Evolutionary conservation across 2,888 invertebrate genomes (phyloP), one percentile per base, ranked within the genome.

Genomic region (Epinotia bilunana): DNA sequence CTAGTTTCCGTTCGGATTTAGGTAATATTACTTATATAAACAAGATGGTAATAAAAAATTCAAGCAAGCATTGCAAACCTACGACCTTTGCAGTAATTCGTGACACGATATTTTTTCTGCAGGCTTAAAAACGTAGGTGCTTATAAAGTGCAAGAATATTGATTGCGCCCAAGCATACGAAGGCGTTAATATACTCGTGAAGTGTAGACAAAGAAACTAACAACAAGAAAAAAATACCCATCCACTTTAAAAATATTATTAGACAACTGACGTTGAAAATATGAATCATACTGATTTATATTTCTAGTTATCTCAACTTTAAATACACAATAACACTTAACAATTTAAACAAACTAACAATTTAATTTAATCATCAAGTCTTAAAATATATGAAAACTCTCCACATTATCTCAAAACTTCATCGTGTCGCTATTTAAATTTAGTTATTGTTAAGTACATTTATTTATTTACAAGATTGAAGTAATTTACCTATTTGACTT

Each of bases 111-210:
- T 67, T 57, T 60, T 67, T 67, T 72, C 28, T n/a, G 39, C 53
- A 70, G 58, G 43, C 53, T 64, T n/a, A 67, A 62, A 62, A 74
- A 61, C 39, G 61, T 28, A 33, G 3, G 28, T 61, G 43, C n/a
- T 46, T n/a, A n/a, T 60, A 46, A 75, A 65, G 67, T 72, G 71
- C 61, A 67, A 72, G 46, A 61, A 57, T 64, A 75, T 75, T 55
- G 75, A 75, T 72, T 69, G 63, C 13, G 57, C 33, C 33, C 57
- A 46, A 70, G 69, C 64, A 62, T 69, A 64, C 13, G 39, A 49
- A 70, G 46, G 60, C 39, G 70, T 33, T 60, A 69, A 62, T 69
- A 43, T 20, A 23, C 23, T 28, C 23, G 23, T 23, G 1, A 23
- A 28, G 39, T 3, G n/a, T 16, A 43, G 68, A 18, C 43, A 57